A percentile compares a stretch with the other conserved stretches of the same genome.
Conservation (phyloP, 2,113 vertebrate species). For the Psittacula cyanocephala region DNA sequence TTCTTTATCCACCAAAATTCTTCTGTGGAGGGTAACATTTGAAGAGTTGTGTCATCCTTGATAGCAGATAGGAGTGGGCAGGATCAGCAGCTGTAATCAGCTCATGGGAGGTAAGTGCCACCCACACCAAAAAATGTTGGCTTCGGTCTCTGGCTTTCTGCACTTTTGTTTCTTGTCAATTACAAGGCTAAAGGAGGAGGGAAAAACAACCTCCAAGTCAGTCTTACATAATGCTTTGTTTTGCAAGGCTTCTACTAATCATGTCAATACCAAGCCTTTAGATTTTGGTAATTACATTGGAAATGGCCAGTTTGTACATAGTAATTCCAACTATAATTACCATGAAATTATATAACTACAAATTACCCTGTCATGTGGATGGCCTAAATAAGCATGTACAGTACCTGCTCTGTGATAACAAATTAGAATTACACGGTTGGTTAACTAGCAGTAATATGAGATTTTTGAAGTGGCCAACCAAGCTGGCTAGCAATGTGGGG, state of each 20-base stretch:
- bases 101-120: constrained; percentile 10
- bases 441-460: constrained; percentile 59
- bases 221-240: constrained; percentile 50
- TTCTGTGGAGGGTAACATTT: neutral
- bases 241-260: constrained; percentile 11
- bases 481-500: neutral
- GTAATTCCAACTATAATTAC: constrained; percentile 67
- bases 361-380: constrained; percentile 68
- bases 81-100: neutral
- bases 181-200: neutral
- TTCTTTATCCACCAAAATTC: neutral
- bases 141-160: neutral
- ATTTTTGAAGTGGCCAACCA: constrained; percentile 39
- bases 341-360: constrained; percentile 71
- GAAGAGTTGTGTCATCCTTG: neutral
- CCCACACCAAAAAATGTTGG: neutral
- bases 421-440: constrained; percentile 60
- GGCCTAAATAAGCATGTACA: constrained; percentile 66
- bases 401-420: constrained; percentile 65
- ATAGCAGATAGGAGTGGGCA: neutral
- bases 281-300: constrained; percentile 62
- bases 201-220: neutral
- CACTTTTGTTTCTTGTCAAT: neutral
- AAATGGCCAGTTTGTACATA: constrained; percentile 56
- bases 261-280: constrained; percentile 29